phyloP scores from a whole-genome alignment of 2,113 vertebrate genomes.

The Pseudorectes ferrugineus region DNA sequence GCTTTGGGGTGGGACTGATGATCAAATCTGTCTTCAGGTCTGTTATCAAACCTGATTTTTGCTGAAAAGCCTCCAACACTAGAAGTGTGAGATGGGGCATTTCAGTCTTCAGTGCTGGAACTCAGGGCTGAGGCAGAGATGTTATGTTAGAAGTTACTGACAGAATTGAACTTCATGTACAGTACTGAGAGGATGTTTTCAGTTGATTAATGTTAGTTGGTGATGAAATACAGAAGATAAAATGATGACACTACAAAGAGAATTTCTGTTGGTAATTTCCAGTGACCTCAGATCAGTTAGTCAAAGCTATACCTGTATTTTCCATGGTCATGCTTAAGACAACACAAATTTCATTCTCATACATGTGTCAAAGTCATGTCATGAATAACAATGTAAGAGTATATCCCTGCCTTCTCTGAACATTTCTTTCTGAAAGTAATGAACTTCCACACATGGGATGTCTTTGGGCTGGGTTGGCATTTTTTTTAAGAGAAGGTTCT shows the following conservation, averaged over 20 bases:
- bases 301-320: not conserved
- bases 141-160: not conserved
- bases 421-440: not conserved
- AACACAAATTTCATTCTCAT: not conserved
- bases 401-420: not conserved
- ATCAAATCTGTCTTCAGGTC: slow-evolving; percentile 20
- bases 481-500: not conserved
- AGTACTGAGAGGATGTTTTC: not conserved
- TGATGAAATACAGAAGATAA: not conserved
- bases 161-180: not conserved
- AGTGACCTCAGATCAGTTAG: not conserved
- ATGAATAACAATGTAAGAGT: not conserved
- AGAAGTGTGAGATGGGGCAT: not conserved
- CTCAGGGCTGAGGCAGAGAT: not conserved
- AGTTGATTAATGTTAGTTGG: not conserved
- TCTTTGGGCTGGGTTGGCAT: not conserved
- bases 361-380: rapidly evolving
- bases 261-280: not conserved
- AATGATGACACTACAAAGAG: not conserved
- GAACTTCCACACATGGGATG: not conserved
- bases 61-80: not conserved
- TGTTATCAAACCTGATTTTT: not conserved
- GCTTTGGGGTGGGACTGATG: not conserved
- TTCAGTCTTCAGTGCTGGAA: not conserved
- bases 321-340: not conserved